These are phyloP conservation scores for Zootoca vivipara DNA, from an alignment of 2,113 vertebrate species.

Conservation along the genomic window DNA sequence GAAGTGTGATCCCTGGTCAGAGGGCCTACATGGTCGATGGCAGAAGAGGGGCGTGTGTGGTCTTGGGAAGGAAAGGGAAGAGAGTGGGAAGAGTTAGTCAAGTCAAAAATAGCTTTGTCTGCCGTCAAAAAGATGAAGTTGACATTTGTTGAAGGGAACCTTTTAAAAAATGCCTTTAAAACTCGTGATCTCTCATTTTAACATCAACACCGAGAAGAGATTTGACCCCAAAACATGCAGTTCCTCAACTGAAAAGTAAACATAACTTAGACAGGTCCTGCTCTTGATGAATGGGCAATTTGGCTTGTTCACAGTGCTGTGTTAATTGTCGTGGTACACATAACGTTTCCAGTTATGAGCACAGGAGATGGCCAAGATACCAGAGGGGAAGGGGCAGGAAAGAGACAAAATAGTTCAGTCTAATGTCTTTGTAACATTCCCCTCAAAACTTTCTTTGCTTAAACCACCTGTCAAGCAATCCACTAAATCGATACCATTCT, in stretches of 20 bases:
- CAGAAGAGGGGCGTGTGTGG: slow-evolving; percentile 58
- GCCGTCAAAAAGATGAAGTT: slow-evolving; percentile 46
- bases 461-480: neutral
- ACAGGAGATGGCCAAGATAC: accelerated
- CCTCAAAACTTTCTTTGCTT: neutral
- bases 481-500: neutral
- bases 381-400: accelerated
- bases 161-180: slow-evolving; percentile 42
- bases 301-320: accelerated
- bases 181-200: slow-evolving; percentile 28
- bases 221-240: neutral
- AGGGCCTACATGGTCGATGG: slow-evolving; percentile 47
- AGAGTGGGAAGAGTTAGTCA: slow-evolving; percentile 38
- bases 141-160: slow-evolving; percentile 29
- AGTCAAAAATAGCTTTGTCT: slow-evolving; percentile 45
- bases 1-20: slow-evolving; percentile 50
- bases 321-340: accelerated
- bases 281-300: neutral
- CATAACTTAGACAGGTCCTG: accelerated
- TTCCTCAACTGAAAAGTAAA: neutral
- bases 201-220: neutral
- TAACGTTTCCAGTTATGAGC: accelerated
- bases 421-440: neutral
- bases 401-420: accelerated
- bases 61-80: slow-evolving; percentile 44